Base-by-base conservation (phyloP, 2,113 vertebrate genomes). In the Centropristis striata region DNA sequence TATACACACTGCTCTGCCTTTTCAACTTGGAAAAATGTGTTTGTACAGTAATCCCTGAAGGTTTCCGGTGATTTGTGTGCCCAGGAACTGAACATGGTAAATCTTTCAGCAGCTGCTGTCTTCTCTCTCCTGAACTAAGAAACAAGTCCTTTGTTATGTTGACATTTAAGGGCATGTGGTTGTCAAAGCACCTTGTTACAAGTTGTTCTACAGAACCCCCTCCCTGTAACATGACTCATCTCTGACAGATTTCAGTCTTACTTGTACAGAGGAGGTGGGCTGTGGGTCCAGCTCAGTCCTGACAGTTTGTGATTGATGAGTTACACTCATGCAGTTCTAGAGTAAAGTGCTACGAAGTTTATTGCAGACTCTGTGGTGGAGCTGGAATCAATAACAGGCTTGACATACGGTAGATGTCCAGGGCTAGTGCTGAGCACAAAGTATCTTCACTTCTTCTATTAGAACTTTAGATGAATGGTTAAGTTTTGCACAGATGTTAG, bases 121-220 rank as follows among this genome's bases (percentile, higher is more conserved):
- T 51, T 44, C 51, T 60, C 18, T 55, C 36, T 63, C 23, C 23
- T 4, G 20, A 68, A 36, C 20, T 69, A 36, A 41, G 44, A 66
- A 46, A 59, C 21, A 41, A 13, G 47, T 28, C 11, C 11, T 63
- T 71, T 81, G 65, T 71, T 75, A 39, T 21, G 25, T 9, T 69
- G 69, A 86, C 71, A 57, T 57, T 68, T 66, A 20, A 63, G 55
- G 73, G 60, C 36, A 64, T 51, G 27, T 59, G 64, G 47, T 53
- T 75, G 72, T 71, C 75, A 61, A 28, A 75, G 41, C 69, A 71
- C 64, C 39, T 67, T 49, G 66, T 70, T 84, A 47, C 58, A 66
- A 36, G 51, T 53, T 57, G 20, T 58, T 71, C 36, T 46, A 7
- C 73, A 54, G n/a, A 8, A 44, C 25, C 0, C 71, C 41, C 32